phyloP scores from a whole-genome alignment of 2,888 invertebrate genomes.

The Poecilus cupreus region DNA sequence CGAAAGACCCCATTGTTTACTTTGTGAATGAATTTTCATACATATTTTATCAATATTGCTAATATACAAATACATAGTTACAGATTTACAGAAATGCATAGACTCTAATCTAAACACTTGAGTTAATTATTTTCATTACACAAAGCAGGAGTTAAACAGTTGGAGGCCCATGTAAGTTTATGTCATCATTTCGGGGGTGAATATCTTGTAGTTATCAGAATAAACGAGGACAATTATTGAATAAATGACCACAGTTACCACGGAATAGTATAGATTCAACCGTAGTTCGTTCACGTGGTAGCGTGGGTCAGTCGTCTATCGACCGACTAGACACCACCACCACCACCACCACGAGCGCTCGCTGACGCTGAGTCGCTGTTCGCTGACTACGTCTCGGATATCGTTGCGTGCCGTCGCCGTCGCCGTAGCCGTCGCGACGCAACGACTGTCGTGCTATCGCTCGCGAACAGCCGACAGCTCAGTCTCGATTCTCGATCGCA shows the following conservation, averaged over 20 bases:
- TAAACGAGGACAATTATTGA: neutral
- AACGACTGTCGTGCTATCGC: neutral
- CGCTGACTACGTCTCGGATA: neutral
- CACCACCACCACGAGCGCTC: neutral
- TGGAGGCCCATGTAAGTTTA: neutral
- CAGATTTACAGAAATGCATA: too few species aligned
- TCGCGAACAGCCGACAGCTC: neutral
- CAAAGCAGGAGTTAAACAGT: too few species aligned
- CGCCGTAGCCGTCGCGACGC: neutral
- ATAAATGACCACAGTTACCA: neutral
- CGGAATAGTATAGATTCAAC: neutral
- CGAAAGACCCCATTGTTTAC: too few species aligned
- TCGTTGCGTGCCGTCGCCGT: neutral
- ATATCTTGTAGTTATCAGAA: neutral
- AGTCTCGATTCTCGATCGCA: neutral
- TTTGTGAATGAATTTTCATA: too few species aligned
- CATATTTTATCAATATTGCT: too few species aligned
- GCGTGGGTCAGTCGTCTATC: neutral
- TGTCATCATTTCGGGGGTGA: neutral
- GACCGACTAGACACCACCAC: neutral
- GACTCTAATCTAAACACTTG: too few species aligned
- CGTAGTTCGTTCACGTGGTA: neutral
- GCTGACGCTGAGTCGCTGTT: conserved; percentile 4
- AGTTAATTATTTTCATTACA: too few species aligned
- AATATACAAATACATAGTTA: too few species aligned